These are phyloP conservation scores for Pteria penguin DNA, from an alignment of 2,888 invertebrate species.

Conservation along the genomic window DNA sequence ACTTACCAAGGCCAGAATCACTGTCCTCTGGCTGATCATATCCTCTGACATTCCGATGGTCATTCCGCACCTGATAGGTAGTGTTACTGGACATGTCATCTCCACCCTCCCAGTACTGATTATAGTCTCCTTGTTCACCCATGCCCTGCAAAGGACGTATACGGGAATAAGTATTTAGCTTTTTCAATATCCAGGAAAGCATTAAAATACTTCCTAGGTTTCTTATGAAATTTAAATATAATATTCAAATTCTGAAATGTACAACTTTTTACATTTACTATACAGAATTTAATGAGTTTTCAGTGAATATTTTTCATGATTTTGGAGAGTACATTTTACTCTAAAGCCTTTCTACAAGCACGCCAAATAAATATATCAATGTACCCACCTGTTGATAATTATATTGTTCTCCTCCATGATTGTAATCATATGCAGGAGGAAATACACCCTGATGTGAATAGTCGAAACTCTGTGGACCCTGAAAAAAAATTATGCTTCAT, in stretches of 20 bases:
- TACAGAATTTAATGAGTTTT: no score
- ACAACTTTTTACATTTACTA: no score
- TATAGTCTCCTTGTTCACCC: conserved; percentile 41
- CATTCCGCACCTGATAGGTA: conserved; percentile 28
- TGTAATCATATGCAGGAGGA: conserved; percentile 67
- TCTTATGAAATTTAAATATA: no score
- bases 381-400: no score
- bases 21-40: conserved; percentile 34
- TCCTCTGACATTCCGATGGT: conserved; percentile 11
- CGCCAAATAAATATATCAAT: no score
- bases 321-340: no score
- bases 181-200: no score
- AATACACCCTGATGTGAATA: conserved; percentile 67
- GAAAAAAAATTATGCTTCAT: neutral
- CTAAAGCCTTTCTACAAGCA: no score
- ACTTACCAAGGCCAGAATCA: conserved; percentile 50
- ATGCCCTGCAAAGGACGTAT: conserved; percentile 20
- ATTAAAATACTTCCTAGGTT: no score
- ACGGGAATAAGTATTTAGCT: no score
- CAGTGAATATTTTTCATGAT: no score
- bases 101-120: conserved; percentile 45
- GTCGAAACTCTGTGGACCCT: conserved; percentile 67
- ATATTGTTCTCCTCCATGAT: conserved; percentile 63
- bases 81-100: conserved; percentile 9
- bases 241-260: no score